A percentile compares a stretch with the other conserved stretches of the same genome.
Conservation (phyloP, 2,888 invertebrate species). For the Oscheius myriophilus region DNA sequence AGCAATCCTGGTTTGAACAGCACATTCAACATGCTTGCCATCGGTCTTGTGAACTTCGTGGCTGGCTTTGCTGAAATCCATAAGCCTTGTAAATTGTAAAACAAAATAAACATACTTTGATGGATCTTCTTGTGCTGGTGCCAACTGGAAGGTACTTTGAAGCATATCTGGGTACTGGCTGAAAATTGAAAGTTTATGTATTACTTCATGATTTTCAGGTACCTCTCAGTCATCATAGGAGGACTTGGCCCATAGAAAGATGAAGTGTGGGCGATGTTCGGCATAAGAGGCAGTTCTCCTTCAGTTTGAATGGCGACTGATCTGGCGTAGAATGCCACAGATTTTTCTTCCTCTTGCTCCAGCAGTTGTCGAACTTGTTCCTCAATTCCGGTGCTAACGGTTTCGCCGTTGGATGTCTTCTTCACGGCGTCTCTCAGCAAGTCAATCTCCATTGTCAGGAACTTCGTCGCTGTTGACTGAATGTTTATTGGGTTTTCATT, state of each 20-base stretch:
- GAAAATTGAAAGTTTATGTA: neutral
- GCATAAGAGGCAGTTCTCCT: neutral
- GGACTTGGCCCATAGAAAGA: constrained; percentile 13
- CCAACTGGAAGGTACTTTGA: constrained; percentile 18
- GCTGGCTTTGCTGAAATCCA: constrained; percentile 11
- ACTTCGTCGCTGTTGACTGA: constrained; percentile 17
- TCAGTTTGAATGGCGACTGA: constrained; percentile 8
- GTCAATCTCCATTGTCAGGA: constrained; percentile 22
- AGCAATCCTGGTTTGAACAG: constrained; percentile 16
- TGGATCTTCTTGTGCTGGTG: constrained; percentile 2
- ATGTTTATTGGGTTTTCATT: neutral
- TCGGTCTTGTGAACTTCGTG: constrained; percentile 12
- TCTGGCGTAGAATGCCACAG: neutral
- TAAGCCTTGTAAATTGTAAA: neutral
- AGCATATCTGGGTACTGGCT: constrained; percentile 22
- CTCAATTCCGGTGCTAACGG: neutral
- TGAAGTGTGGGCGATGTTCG: neutral
- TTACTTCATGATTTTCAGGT: no score
- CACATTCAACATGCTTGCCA: constrained; percentile 17
- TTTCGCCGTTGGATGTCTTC: neutral
- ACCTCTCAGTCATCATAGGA: constrained; percentile 2
- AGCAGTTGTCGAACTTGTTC: constrained; percentile 5
- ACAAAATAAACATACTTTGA: neutral
- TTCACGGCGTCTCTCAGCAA: constrained; percentile 6
- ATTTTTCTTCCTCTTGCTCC: neutral